phyloP scores from a whole-genome alignment of 2,888 invertebrate species.

The Drosophila neoperkinsi region DNA sequence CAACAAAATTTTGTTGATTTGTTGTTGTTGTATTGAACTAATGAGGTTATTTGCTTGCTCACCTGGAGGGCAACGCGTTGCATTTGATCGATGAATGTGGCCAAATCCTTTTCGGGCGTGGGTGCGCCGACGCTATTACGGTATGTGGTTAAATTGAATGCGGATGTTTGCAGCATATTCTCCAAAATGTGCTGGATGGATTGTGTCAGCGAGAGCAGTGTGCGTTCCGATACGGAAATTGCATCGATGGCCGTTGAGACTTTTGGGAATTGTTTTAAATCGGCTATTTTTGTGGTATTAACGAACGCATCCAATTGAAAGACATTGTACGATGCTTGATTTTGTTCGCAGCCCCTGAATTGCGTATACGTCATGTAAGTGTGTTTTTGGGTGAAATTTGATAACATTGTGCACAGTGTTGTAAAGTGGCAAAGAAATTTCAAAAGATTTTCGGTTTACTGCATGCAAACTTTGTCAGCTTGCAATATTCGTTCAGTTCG shows the following conservation, averaged over 20 bases:
- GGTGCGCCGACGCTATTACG: slow-evolving; percentile 84
- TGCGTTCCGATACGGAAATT: slow-evolving; percentile 83
- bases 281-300: slow-evolving; percentile 88
- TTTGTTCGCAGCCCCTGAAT: slow-evolving; percentile 89
- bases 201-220: slow-evolving; percentile 83
- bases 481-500: slow-evolving; percentile 17
- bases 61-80: slow-evolving; percentile 85
- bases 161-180: slow-evolving; percentile 84
- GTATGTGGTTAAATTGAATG: slow-evolving; percentile 84
- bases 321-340: slow-evolving; percentile 90
- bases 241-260: slow-evolving; percentile 84
- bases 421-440: slow-evolving; percentile 37
- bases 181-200: slow-evolving; percentile 84
- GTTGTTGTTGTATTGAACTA: background rate
- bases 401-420: slow-evolving; percentile 21
- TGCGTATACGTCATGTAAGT: slow-evolving; percentile 31
- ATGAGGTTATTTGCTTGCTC: slow-evolving; percentile 28
- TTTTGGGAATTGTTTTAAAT: slow-evolving; percentile 84
- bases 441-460: slow-evolving; percentile 44
- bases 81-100: slow-evolving; percentile 85
- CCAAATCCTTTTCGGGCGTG: slow-evolving; percentile 85
- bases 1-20: background rate
- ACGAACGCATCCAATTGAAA: slow-evolving; percentile 90
- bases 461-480: slow-evolving; percentile 15
- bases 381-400: background rate